phyloP scores from a whole-genome alignment of 64 coral and sea anemone species.

The Pocillopora damicornis region DNA sequence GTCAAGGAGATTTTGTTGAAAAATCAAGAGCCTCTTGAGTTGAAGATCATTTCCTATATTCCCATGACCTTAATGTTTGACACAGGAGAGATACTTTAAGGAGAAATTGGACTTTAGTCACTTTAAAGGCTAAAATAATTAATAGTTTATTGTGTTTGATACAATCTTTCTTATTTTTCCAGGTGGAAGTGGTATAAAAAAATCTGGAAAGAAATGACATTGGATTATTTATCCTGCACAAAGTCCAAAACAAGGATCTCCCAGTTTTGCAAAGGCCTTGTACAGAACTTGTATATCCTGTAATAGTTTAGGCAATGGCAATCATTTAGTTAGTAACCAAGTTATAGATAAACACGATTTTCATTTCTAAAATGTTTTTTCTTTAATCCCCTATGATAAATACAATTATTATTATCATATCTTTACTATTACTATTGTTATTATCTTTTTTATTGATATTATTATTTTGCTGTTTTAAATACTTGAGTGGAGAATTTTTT shows the following conservation, averaged over 20 bases:
- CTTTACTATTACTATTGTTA: neutral
- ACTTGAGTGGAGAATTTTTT: no score
- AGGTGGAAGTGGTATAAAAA: slow-evolving; percentile 71
- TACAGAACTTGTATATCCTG: slow-evolving; percentile 10
- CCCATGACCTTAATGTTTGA: no score
- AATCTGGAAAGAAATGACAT: slow-evolving; percentile 79
- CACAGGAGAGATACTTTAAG: no score
- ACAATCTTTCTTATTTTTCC: neutral
- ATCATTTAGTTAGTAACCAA: neutral
- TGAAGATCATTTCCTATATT: no score
- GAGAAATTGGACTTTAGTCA: no score
- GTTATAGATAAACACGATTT: neutral
- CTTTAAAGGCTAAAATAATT: no score
- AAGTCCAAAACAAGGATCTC: neutral
- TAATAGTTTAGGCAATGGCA: neutral
- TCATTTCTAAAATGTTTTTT: neutral
- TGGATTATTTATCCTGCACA: neutral
- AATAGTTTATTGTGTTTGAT: no score
- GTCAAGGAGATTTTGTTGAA: no score
- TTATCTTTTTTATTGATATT: no score
- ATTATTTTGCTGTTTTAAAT: no score
- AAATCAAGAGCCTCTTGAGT: no score
- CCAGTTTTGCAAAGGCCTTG: neutral
- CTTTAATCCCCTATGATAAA: neutral
- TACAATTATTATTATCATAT: neutral